phyloP scores from a whole-genome alignment of 92 coral and sea anemone species.

The Hydrozoanthus gracilis region DNA sequence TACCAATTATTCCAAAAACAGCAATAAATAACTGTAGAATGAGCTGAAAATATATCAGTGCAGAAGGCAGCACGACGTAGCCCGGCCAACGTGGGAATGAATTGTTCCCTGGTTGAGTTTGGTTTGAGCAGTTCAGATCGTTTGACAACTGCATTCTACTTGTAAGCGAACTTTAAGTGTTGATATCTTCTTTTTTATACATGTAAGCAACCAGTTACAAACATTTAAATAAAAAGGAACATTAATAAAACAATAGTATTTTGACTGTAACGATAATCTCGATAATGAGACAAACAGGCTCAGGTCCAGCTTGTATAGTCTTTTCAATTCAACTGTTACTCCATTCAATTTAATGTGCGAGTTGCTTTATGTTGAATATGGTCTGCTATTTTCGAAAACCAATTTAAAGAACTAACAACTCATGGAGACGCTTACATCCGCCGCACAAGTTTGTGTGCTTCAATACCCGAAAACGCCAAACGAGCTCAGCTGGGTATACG shows the following conservation, averaged over 20 bases:
- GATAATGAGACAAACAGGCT: no score
- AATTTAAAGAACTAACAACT: no score
- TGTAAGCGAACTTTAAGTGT: neutral
- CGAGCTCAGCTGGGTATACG: neutral
- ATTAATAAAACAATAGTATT: neutral
- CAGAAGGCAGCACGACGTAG: slow-evolving; percentile 20
- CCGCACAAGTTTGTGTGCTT: no score
- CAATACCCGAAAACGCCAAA: no score
- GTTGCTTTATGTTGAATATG: no score
- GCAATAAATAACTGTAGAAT: slow-evolving; percentile 12
- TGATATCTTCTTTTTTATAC: neutral
- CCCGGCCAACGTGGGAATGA: slow-evolving; percentile 23
- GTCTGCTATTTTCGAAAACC: no score
- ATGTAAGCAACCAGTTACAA: neutral
- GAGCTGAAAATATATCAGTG: slow-evolving; percentile 18
- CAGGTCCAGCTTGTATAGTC: no score
- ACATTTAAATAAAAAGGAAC: neutral
- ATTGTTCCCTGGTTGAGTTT: neutral
- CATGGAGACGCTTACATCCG: no score
- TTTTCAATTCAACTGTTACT: no score
- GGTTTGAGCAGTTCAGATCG: slow-evolving; percentile 21
- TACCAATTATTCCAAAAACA: slow-evolving; percentile 16
- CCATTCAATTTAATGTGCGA: no score
- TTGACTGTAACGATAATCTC: no score
- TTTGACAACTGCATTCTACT: neutral